phyloP scores from a whole-genome alignment of 1,140 invertebrate genomes.

The Drosophila melanica region DNA sequence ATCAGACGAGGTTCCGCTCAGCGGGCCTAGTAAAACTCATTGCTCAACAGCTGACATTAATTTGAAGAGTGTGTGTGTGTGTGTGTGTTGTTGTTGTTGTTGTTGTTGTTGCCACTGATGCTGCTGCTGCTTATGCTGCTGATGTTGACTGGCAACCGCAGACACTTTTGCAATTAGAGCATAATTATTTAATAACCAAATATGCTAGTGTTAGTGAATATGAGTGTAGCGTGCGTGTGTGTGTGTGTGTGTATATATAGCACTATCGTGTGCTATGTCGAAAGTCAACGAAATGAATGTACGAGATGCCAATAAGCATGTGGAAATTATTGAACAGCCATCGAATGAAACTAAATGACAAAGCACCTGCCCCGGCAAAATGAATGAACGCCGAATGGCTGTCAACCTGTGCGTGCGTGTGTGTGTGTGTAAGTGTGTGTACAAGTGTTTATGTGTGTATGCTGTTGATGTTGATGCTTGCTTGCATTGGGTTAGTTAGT shows the following conservation, averaged over 20 bases:
- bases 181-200: slow-evolving; percentile 81
- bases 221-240: slow-evolving; percentile 16
- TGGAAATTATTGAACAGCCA: slow-evolving; percentile 44
- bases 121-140: slow-evolving; percentile 12
- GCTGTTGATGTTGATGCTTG: no score
- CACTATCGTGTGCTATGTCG: slow-evolving; percentile 15
- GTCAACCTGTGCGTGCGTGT: slow-evolving; percentile 24
- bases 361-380: slow-evolving; percentile 42
- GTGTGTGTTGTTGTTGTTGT: not conserved
- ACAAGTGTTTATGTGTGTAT: slow-evolving; percentile 11
- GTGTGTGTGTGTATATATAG: slow-evolving; percentile 16
- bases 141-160: slow-evolving; percentile 51
- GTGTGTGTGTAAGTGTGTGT: slow-evolving; percentile 1
- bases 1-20: slow-evolving; percentile 40
- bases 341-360: slow-evolving; percentile 56
- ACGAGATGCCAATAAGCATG: slow-evolving; percentile 25
- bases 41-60: slow-evolving; percentile 51
- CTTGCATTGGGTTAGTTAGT: slow-evolving; percentile 34
- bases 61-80: slow-evolving; percentile 44
- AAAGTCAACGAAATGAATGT: slow-evolving; percentile 45
- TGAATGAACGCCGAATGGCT: slow-evolving; percentile 49
- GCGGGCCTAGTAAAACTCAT: slow-evolving; percentile 43
- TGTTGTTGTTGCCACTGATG: slow-evolving; percentile 1
- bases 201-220: slow-evolving; percentile 28
- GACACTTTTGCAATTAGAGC: slow-evolving; percentile 78